Conservation (phyloP, 1,140 invertebrate species). For the Drosophila takahashii region DNA sequence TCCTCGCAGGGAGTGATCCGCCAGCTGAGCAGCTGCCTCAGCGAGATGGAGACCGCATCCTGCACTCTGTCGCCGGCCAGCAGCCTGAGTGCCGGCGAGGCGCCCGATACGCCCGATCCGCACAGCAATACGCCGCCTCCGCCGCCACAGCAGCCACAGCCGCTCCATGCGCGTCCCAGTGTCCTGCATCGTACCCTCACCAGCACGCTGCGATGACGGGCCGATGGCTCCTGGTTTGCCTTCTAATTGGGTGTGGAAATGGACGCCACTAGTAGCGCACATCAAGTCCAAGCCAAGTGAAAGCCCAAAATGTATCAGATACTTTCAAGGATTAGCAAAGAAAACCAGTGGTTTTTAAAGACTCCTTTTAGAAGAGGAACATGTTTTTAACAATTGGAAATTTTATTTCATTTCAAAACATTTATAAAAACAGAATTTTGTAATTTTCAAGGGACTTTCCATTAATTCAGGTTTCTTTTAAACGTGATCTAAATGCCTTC, state of each 20-base stretch:
- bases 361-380: no score
- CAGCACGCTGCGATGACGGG: constrained; percentile 61
- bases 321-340: background rate
- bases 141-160: constrained; percentile 12
- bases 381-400: no score
- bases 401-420: no score
- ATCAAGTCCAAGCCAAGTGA: constrained; percentile 1
- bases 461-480: no score
- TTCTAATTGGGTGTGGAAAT: constrained; percentile 48
- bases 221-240: constrained; percentile 36
- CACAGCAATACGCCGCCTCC: constrained; percentile 54
- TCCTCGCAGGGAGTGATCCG: constrained; percentile 37
- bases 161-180: constrained; percentile 35
- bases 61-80: constrained; percentile 53
- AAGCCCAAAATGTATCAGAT: constrained; percentile 21
- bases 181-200: constrained; percentile 57
- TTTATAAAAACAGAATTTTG: no score
- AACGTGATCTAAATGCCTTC: no score
- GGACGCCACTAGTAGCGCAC: constrained; percentile 32
- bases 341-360: background rate
- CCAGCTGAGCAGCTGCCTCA: constrained; percentile 47
- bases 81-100: constrained; percentile 46
- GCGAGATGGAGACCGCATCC: constrained; percentile 43
- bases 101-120: constrained; percentile 45
- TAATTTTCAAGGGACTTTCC: no score